Conservation (phyloP, 2,113 vertebrate species). For the Pelodiscus sinensis region DNA sequence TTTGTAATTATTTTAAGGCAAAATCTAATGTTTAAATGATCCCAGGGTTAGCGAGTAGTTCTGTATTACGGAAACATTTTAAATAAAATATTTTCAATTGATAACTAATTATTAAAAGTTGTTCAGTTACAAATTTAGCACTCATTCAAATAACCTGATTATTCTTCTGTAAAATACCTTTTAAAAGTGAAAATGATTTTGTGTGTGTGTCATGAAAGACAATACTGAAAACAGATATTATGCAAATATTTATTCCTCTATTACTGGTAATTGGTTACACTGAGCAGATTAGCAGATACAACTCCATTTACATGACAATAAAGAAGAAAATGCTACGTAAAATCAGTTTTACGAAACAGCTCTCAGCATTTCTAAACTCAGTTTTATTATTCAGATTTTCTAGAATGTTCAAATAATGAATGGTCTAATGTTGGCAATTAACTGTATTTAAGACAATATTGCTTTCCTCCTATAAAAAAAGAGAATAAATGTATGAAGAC, state of each 20-base stretch:
- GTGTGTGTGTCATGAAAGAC: too few relatives aligned
- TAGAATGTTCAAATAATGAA: not conserved
- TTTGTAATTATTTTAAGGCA: too few relatives aligned
- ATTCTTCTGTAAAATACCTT: not conserved
- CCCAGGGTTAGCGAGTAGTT: too few relatives aligned
- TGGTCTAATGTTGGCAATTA: not conserved
- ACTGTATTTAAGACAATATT: not conserved
- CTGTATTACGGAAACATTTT: too few relatives aligned
- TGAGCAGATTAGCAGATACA: not conserved
- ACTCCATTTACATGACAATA: not conserved
- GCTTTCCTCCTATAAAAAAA: not conserved
- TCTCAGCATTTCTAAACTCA: not conserved
- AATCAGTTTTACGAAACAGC: not conserved
- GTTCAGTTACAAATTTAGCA: not conserved
- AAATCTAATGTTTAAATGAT: too few relatives aligned
- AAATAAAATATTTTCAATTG: constrained; percentile 29
- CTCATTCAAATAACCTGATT: not conserved
- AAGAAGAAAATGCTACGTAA: not conserved
- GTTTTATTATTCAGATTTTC: not conserved
- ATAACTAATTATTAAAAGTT: not conserved
- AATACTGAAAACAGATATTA: too few relatives aligned
- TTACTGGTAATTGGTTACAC: not conserved
- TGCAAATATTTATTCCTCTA: not conserved
- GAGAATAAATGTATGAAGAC: not conserved
- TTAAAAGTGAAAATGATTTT: not conserved